Evolutionary conservation across 2,888 invertebrate species (phyloP).

Genomic region (Seladonia tumulorum): DNA sequence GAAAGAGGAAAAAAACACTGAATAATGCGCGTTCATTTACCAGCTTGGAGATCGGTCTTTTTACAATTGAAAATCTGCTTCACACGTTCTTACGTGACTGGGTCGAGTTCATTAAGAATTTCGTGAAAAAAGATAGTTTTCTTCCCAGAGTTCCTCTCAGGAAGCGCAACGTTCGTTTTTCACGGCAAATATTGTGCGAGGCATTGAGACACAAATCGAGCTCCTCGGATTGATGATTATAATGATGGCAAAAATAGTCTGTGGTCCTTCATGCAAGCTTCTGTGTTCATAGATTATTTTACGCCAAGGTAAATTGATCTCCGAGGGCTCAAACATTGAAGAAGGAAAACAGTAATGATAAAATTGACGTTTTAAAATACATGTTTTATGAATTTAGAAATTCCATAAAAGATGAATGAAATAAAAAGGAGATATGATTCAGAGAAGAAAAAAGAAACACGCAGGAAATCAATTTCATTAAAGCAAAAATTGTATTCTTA

Average conservation of each 20-base stretch:
- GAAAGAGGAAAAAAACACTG: background rate
- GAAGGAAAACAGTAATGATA: background rate
- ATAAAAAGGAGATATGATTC: too few relatives aligned
- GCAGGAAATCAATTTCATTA: too few relatives aligned
- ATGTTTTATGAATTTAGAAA: background rate
- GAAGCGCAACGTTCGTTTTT: background rate
- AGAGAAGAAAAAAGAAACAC: too few relatives aligned
- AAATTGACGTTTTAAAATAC: background rate
- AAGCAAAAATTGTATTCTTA: background rate
- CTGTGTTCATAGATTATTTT: background rate
- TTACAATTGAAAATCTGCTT: background rate
- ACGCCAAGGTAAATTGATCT: too few relatives aligned
- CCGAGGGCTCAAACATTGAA: too few relatives aligned
- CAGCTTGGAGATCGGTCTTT: background rate
- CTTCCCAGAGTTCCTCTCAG: background rate
- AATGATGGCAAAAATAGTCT: background rate
- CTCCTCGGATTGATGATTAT: background rate
- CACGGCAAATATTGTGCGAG: background rate
- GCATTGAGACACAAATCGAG: background rate
- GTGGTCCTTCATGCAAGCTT: background rate
- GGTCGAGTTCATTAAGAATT: background rate
- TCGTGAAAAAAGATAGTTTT: background rate
- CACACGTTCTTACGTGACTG: background rate
- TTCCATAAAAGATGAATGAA: too few relatives aligned
- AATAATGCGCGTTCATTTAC: background rate